Conservation (phyloP, 2,888 invertebrate species). For the Leucophenga maculata region DNA sequence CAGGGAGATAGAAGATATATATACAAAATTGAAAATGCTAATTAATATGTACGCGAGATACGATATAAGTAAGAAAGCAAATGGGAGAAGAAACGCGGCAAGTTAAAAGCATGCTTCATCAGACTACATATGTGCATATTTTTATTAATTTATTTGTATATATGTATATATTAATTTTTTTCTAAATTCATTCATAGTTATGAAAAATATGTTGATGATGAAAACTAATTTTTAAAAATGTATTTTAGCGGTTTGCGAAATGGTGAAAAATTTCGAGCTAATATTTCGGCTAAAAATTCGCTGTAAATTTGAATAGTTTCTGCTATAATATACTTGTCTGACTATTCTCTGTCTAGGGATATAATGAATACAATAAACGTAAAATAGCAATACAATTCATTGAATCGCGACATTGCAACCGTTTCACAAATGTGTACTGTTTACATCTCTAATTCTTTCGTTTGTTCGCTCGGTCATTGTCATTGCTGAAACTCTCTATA, state of each 20-base stretch:
- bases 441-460: not conserved
- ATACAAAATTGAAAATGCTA: slow-evolving; percentile 65
- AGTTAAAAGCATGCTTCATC: not conserved
- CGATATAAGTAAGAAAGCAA: slow-evolving; percentile 25
- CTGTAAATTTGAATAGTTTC: too few species aligned
- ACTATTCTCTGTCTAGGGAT: too few species aligned
- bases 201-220: too few species aligned
- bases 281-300: too few species aligned
- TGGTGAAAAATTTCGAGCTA: too few species aligned
- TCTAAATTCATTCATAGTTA: too few species aligned
- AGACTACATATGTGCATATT: not conserved
- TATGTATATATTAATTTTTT: too few species aligned
- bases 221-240: too few species aligned
- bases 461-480: slow-evolving; percentile 46
- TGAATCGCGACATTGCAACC: not conserved
- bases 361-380: too few species aligned
- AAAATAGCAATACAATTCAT: not conserved
- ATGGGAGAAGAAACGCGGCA: not conserved
- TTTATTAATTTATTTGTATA: not conserved
- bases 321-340: too few species aligned
- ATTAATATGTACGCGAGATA: slow-evolving; percentile 67
- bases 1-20: slow-evolving; percentile 62
- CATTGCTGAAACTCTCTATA: slow-evolving; percentile 55
- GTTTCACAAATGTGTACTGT: not conserved
- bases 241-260: too few species aligned